A percentile compares a stretch with the other conserved stretches of the same genome.
Evolutionary conservation across 2,888 invertebrate species (phyloP).

Genomic region (Sminthurides aquaticus): DNA sequence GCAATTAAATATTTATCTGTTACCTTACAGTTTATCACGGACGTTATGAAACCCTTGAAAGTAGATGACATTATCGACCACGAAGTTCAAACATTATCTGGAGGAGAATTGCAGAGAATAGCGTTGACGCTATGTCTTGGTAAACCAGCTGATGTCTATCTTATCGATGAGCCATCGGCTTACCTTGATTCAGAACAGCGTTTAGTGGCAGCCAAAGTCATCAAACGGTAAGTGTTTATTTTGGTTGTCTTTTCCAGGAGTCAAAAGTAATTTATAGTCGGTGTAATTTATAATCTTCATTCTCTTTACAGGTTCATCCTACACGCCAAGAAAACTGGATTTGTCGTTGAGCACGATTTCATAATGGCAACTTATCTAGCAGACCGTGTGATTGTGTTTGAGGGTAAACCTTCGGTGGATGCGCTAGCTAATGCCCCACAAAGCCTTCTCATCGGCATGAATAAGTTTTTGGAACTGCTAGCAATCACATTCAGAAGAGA

Average conservation of each 20-base stretch:
- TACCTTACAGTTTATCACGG: constrained; percentile 75
- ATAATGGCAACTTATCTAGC: constrained; percentile 99
- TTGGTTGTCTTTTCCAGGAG: constrained; percentile 3
- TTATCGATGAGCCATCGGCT: constrained; percentile 97
- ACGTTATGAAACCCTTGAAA: constrained; percentile 96
- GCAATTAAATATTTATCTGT: constrained; percentile 10
- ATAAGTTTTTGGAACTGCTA: constrained; percentile 85
- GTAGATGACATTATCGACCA: constrained; percentile 97
- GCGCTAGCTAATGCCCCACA: constrained; percentile 88
- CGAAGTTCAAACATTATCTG: constrained; percentile 95
- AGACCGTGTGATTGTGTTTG: constrained; percentile 97
- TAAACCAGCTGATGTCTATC: constrained; percentile 97
- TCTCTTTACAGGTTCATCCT: constrained; percentile 70
- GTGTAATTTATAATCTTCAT: not conserved
- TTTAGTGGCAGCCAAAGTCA: constrained; percentile 98
- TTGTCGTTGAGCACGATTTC: constrained; percentile 99
- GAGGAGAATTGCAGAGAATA: constrained; percentile 97
- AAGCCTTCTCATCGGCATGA: constrained; percentile 94
- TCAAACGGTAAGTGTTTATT: constrained; percentile 66
- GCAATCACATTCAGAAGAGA: constrained; percentile 97
- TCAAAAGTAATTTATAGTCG: constrained; percentile 27
- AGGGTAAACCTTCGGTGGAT: constrained; percentile 81
- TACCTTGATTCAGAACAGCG: constrained; percentile 99
- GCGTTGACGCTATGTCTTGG: constrained; percentile 93
- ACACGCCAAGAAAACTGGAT: constrained; percentile 98